Base-by-base conservation (phyloP, 2,113 vertebrate genomes). In the Prunella fulvescens region DNA sequence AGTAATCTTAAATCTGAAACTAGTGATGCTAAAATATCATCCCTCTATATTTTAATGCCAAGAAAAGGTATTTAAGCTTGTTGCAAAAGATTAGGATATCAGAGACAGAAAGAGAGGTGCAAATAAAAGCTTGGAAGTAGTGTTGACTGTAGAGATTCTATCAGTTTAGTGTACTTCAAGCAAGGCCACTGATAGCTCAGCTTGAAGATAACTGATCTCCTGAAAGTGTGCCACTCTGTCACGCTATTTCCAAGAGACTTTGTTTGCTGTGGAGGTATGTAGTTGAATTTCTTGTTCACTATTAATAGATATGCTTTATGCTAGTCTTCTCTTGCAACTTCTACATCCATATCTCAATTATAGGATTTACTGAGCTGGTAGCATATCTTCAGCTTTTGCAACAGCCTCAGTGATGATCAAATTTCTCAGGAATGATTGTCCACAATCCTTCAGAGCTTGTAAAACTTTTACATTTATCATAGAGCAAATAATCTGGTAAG, bases 361-460 rank as follows among this genome's bases (percentile, higher is more conserved):
- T 0, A 54, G 2, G 1, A 40, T 87, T 94, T 82, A 77, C 70
- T 81, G 90, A 86, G 84, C 85, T 95, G 76, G 96, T 94, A 95
- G 85, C 90, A 95, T 94, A 73, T 19, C 92, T 93, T 97, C 76
- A 85, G 85, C 92, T 97, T 97, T 97, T 97, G 93, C 91, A 97
- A 95, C 78, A 96, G 81, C 53, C 57, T 92, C 58, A 86, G 74
- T 73, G 95, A 95, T 97, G 96, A 98, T 96, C 91, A 96, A 92
- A 97, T 97, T 97, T 96, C 95, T 91, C 77, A 93, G 97, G 94
- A 97, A 97, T 97, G 95, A 85, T 88, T 86, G 72, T 91, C 72
- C 84, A 86, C 77, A 84, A n/a, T 96, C 67, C 91, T 92, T 95
- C 66, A 92, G 91, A 80, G 84, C 88, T 96, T 95, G 83, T 96